phyloP scores from a whole-genome alignment of 2,113 vertebrate genomes.

The Serilophus lunatus region DNA sequence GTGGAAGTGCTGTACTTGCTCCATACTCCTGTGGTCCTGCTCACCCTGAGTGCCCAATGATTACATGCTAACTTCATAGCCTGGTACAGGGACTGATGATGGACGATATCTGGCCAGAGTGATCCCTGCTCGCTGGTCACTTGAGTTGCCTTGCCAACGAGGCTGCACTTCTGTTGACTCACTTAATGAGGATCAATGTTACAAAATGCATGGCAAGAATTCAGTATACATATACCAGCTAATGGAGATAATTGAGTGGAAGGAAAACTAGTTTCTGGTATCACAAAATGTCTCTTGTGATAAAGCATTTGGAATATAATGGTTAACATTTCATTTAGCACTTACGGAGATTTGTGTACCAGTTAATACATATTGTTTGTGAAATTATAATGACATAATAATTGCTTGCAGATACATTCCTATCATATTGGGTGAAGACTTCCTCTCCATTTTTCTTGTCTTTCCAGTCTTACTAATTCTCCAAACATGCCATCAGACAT shows the following conservation, averaged over 20 bases:
- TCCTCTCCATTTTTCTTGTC: conserved; percentile 25
- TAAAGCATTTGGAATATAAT: conserved; percentile 21
- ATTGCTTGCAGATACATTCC: conserved; percentile 34
- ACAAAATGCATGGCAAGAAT: neutral
- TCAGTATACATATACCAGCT: conserved; percentile 24
- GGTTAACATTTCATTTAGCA: conserved; percentile 30
- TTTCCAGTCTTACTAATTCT: conserved; percentile 15
- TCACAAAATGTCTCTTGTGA: conserved; percentile 37
- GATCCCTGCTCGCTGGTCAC: neutral
- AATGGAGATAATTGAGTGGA: conserved; percentile 58
- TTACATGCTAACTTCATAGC: neutral
- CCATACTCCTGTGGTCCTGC: neutral
- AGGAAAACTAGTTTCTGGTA: conserved; percentile 53
- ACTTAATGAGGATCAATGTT: conserved; percentile 27
- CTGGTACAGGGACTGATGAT: neutral
- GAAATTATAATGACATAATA: conserved; percentile 27
- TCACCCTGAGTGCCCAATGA: neutral
- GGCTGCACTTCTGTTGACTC: conserved; percentile 25
- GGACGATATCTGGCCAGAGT: neutral
- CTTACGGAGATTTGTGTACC: neutral
- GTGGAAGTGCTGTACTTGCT: neutral
- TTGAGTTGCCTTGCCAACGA: neutral
- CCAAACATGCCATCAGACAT: neutral
- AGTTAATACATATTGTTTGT: neutral
- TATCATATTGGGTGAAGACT: neutral